Base-by-base conservation (phyloP, 2,797 vertebrate genomes). In the Syngnathus acus region DNA sequence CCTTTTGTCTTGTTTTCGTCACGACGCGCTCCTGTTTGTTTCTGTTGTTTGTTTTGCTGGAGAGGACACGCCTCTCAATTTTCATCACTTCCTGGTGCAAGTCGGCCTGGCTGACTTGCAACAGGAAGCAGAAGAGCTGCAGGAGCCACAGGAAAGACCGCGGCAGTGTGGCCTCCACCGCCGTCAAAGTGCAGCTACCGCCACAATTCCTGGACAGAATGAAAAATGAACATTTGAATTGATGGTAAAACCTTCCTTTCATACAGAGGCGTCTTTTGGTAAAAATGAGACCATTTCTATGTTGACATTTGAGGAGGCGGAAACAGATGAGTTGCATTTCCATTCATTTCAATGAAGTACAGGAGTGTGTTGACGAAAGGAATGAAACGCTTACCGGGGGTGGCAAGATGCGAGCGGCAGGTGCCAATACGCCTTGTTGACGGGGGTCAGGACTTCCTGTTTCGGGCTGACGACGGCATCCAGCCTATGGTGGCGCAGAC, bases 131-230 rank as follows among this genome's bases (percentile, higher is more conserved):
- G 83, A 98, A 95, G 53, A 96, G 87, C 32, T 84, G 82, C 68
- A 98, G 78, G 42, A 96, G 68, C 88, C 95, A 97, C 54, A 89
- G 72, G 19, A 94, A 97, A 63, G 84, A 93, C 51, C 87, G 83
- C 0, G 95, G 93, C 51, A 95, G 92, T 23, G 84, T 81, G 0
- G 81, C 71, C 72, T 92, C 90, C 73, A 88, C 71, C 13, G 91
- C 90, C 8, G 2, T 16, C 16, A 1, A 14, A 7, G 13, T 32
- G 11, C 13, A 58, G 32, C 9, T 72, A 61, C 85, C 84, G 40
- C 58, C 26, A 64, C 93, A 93, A 0, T 0, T 0, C 19, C 95
- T 96, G 82, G 13, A 67, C 48, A 64, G 17, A 50, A 32, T 4
- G 32, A 32, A 32, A 32, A 32, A 32, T 32, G 32, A 32, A 32